Base-by-base conservation (phyloP, 2,113 vertebrate genomes). In the Emydura subglobosa region DNA sequence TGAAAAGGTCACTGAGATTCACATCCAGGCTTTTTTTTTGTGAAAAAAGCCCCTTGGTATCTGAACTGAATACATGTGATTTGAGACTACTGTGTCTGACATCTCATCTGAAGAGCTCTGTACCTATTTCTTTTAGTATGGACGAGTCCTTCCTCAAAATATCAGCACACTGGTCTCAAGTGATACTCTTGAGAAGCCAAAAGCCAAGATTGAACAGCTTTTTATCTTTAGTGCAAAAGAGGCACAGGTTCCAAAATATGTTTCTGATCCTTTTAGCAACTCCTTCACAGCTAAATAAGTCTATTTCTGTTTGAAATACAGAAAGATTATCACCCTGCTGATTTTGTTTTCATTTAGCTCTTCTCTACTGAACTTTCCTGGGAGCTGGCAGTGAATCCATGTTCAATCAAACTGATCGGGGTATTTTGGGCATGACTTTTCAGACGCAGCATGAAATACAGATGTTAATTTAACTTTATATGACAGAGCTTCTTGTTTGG, bases 231-330 rank as follows among this genome's bases (percentile, higher is more conserved):
- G 61, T 0, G 68, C 12, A 55, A 88, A 79, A 21, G 79, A 84
- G 81, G 44, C 16, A 82, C n/a, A 85, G 10, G 1, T 65, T 93
- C 87, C 27, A 29, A 87, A 82, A 74, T 1, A 9, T 31, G 89
- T 83, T 16, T 0, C 27, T 1, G 0, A 72, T 44, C 11, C 25
- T 90, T 39, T 82, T 61, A 76, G 24, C 47, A 31, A 42, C 4
- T 83, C 89, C 89, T 79, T 85, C 86, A 89, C 44, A 96, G 86
- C 59, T 49, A 95, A 87, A 88, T 78, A 95, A 89, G 91, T 86
- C 31, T 90, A 54, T 5, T 88, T 89, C 84, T 1, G 2, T 83
- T 85, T 59, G 76, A 94, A 84, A 87, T 47, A 88, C 1, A 51
- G 85, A 80, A 94, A 47, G 14, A 6, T 0, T 16, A 83, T n/a